These are phyloP conservation scores for Boleophthalmus pectinirostris DNA, from an alignment of 2,113 vertebrate genomes.

Conservation along the genomic window DNA sequence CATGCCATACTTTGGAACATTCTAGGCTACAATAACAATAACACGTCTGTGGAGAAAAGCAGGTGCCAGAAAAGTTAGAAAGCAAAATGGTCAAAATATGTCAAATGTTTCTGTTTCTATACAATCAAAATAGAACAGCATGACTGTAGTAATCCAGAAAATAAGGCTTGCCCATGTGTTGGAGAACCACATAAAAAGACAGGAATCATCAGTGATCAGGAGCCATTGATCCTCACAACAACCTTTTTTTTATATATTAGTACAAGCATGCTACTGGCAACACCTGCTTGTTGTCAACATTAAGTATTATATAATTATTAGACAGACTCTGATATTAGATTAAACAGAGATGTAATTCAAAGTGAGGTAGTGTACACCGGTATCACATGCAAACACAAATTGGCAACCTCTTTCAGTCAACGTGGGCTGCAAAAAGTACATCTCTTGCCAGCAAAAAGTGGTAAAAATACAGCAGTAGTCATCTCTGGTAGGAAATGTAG, in stretches of 20 bases:
- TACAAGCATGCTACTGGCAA: not conserved
- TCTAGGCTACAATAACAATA: not conserved
- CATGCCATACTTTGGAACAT: not conserved
- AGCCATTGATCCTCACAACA: not conserved
- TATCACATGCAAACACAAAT: not conserved
- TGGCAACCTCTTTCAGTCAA: not conserved
- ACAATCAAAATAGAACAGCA: not conserved
- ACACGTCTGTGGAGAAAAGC: not conserved
- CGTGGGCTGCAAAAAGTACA: not conserved
- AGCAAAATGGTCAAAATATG: too few relatives aligned
- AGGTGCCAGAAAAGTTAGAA: too few relatives aligned
- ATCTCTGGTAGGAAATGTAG: not conserved
- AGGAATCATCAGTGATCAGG: slow-evolving; percentile 6
- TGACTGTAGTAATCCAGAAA: too few relatives aligned
- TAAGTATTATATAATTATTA: not conserved
- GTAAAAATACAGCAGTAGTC: too few relatives aligned
- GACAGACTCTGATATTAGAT: not conserved
- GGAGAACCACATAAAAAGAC: not conserved
- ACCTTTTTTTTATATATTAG: not conserved
- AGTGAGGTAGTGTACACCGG: not conserved
- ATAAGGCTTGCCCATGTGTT: not conserved
- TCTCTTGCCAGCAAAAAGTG: not conserved
- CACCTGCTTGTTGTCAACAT: not conserved
- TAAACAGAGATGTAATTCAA: not conserved
- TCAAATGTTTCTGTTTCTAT: not conserved